Percentiles rank a stretch among this genome's conserved stretches.
These are phyloP conservation scores for Girardinichthys multiradiatus DNA, from an alignment of 2,113 vertebrate genomes.

Conservation along the genomic window DNA sequence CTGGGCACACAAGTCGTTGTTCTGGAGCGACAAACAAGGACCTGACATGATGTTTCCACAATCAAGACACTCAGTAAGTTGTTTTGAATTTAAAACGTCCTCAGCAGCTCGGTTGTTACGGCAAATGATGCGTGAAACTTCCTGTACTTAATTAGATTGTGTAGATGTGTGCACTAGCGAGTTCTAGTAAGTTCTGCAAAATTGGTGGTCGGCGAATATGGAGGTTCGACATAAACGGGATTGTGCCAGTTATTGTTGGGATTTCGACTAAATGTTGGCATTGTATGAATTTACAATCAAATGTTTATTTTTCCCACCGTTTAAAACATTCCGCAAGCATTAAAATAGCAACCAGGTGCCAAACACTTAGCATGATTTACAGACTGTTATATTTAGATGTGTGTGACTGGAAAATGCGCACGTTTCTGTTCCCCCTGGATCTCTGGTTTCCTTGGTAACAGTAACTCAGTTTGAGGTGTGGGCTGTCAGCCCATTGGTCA, in stretches of 20 bases:
- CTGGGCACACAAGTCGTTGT: slow-evolving; percentile 43
- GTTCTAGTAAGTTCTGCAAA: slow-evolving; percentile 20
- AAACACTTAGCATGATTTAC: not conserved
- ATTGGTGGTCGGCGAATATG: not conserved
- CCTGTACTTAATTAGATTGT: not conserved
- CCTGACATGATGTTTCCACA: slow-evolving; percentile 89
- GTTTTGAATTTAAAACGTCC: not conserved
- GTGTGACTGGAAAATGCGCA: slow-evolving; percentile 38
- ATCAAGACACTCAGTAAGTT: slow-evolving; percentile 86
- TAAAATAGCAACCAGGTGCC: not conserved
- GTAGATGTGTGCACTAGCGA: not conserved
- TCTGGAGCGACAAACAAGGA: slow-evolving; percentile 71
- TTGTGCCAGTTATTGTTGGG: not conserved
- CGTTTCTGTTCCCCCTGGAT: slow-evolving; percentile 58
- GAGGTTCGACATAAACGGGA: not conserved
- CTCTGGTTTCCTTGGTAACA: slow-evolving; percentile 77
- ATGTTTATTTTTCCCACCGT: not conserved
- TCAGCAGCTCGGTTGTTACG: slow-evolving; percentile 4
- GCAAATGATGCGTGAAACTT: not conserved
- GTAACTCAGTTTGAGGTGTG: slow-evolving; percentile 60
- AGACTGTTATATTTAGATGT: slow-evolving; percentile 20
- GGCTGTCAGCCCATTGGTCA: slow-evolving; percentile 61
- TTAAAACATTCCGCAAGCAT: not conserved
- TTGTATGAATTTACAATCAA: not conserved
- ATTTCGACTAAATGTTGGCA: not conserved